These are phyloP conservation scores for Eulacestoma nigropectus DNA, from an alignment of 2,113 vertebrate species.

Conservation along the genomic window DNA sequence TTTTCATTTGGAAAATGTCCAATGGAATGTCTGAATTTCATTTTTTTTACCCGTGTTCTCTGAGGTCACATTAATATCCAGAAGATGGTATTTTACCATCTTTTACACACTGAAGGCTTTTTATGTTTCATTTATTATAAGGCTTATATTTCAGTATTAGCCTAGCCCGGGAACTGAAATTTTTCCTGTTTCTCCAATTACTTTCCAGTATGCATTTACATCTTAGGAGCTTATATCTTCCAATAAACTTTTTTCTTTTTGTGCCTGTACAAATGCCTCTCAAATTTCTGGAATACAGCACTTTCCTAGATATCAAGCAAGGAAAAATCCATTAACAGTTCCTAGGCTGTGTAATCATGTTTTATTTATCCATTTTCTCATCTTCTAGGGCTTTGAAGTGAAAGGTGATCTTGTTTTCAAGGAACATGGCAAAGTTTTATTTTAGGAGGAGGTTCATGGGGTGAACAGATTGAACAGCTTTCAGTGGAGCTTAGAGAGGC, in stretches of 20 bases:
- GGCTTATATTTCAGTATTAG: slow-evolving; percentile 14
- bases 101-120: neutral
- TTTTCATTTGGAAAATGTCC: neutral
- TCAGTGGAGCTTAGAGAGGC: neutral
- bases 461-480: neutral
- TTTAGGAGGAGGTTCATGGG: neutral
- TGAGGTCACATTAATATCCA: neutral
- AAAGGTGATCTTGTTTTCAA: neutral
- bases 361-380: slow-evolving; percentile 14
- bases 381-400: neutral
- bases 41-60: neutral
- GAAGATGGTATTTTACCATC: neutral
- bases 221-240: neutral
- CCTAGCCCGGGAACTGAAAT: neutral
- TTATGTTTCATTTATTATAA: neutral
- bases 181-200: slow-evolving; percentile 4
- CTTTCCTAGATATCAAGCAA: neutral
- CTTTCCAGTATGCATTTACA: neutral
- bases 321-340: neutral
- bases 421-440: neutral
- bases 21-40: neutral
- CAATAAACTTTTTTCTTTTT: neutral
- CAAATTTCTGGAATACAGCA: neutral
- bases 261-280: neutral
- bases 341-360: neutral